These are phyloP conservation scores for Tachysurus fulvidraco DNA, from an alignment of 2,113 vertebrate genomes.

Conservation along the genomic window DNA sequence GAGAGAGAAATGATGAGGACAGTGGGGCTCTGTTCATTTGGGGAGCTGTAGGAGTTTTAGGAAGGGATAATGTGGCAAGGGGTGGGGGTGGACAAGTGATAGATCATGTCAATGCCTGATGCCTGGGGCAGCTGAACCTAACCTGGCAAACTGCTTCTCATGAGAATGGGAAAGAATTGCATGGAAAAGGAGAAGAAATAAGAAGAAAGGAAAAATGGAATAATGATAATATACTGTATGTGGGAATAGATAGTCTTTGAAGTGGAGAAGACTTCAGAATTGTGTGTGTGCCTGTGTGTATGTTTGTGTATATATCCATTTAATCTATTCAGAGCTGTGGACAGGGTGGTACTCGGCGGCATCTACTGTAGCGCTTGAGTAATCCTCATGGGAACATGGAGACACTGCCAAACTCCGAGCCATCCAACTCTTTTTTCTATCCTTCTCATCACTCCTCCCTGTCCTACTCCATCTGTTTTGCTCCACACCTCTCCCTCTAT, in stretches of 20 bases:
- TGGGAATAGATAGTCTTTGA: not conserved
- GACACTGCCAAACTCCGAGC: constrained; percentile 68
- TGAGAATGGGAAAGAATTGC: not conserved
- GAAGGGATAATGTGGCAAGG: constrained; percentile 1
- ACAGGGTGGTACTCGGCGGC: constrained; percentile 62
- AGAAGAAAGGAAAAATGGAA: not conserved
- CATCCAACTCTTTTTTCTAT: constrained; percentile 64
- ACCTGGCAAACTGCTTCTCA: not conserved
- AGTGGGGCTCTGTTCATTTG: constrained; percentile 28
- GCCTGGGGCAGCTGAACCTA: not conserved
- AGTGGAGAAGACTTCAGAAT: not conserved
- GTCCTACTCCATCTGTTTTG: constrained; percentile 43
- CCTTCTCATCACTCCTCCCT: constrained; percentile 53
- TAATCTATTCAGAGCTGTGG: constrained; percentile 54
- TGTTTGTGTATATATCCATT: constrained; percentile 53
- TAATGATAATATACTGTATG: not conserved
- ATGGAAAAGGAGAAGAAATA: not conserved
- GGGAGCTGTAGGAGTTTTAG: constrained; percentile 11
- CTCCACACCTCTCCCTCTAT: constrained; percentile 16
- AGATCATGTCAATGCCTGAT: constrained; percentile 19
- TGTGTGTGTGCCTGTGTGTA: constrained; percentile 38
- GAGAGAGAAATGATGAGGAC: constrained; percentile 36
- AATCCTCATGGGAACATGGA: constrained; percentile 78
- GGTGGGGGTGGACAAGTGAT: constrained; percentile 1
- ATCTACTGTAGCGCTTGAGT: constrained; percentile 65